Conservation (phyloP, 2,797 vertebrate species). For the Schizothorax lantsangensis region DNA sequence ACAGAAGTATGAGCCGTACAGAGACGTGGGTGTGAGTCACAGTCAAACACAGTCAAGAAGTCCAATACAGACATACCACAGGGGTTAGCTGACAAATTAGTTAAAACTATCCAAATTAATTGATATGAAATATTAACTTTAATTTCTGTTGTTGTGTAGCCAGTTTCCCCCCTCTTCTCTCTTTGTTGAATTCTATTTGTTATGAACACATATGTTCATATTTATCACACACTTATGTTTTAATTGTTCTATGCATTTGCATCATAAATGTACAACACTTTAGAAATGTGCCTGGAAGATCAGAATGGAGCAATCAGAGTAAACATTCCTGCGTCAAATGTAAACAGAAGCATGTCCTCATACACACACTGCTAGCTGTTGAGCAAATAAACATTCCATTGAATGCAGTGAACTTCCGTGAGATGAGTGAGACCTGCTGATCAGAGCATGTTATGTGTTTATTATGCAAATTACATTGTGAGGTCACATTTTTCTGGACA, state of each 20-base stretch:
- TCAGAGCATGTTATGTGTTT: background rate
- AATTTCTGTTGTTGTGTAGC: too few species aligned
- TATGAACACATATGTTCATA: too few species aligned
- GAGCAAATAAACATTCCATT: background rate
- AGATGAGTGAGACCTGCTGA: background rate
- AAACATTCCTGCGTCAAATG: background rate
- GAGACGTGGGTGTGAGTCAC: background rate
- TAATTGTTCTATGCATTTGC: too few species aligned
- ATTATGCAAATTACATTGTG: background rate
- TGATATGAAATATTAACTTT: too few species aligned
- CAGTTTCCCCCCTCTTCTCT: too few species aligned
- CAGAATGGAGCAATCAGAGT: background rate
- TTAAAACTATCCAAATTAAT: too few species aligned
- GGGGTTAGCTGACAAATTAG: too few species aligned
- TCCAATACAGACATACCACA: too few species aligned
- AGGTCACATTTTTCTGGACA: background rate
- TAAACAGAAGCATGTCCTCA: background rate
- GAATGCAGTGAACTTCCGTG: background rate
- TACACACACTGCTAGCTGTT: background rate
- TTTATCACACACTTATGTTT: too few species aligned
- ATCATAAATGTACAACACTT: too few species aligned
- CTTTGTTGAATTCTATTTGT: too few species aligned
- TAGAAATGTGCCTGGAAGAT: background rate
- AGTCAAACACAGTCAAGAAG: background rate
- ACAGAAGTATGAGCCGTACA: background rate